phyloP scores from a whole-genome alignment of 2,797 vertebrate genomes.

The Aeoliscus strigatus region DNA sequence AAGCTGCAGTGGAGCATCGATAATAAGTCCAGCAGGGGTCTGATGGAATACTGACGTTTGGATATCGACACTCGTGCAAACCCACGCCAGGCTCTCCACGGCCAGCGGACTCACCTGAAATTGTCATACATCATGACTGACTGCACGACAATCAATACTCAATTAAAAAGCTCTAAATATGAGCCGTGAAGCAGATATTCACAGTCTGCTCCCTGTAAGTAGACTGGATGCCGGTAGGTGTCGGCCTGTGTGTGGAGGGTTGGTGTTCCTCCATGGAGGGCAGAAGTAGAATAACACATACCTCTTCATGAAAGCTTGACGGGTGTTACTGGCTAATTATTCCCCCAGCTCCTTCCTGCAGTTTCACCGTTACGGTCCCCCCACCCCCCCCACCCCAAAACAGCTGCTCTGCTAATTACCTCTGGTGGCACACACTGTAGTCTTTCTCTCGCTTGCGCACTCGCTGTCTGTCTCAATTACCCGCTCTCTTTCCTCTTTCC shows the following conservation, averaged over 20 bases:
- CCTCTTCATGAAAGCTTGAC: slow-evolving; percentile 60
- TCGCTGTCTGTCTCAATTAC: slow-evolving; percentile 40
- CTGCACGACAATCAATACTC: slow-evolving; percentile 44
- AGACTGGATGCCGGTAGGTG: slow-evolving; percentile 19
- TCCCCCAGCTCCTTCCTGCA: slow-evolving; percentile 69
- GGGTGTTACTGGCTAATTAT: slow-evolving; percentile 71
- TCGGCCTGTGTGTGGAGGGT: slow-evolving; percentile 16
- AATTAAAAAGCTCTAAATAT: slow-evolving; percentile 60
- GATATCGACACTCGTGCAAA: no score
- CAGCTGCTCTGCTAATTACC: slow-evolving; percentile 74
- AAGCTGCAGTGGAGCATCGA: no score
- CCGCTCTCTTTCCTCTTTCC: slow-evolving; percentile 24
- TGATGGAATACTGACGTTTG: no score
- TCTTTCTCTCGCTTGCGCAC: slow-evolving; percentile 37
- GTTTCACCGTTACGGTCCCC: slow-evolving; percentile 62
- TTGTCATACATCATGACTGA: slow-evolving; percentile 44
- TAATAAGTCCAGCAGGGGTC: no score
- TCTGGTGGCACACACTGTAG: slow-evolving; percentile 53
- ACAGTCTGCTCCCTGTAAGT: slow-evolving; percentile 16
- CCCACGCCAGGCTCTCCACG: no score
- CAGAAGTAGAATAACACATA: slow-evolving; percentile 61
- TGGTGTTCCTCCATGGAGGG: slow-evolving; percentile 47
- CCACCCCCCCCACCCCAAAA: slow-evolving; percentile 55
- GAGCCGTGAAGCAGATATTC: slow-evolving; percentile 22
- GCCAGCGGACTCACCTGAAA: no score